Conservation (phyloP, 37 sponge, comb jelly and placozoan species). For the Lycopodina hypogea region DNA sequence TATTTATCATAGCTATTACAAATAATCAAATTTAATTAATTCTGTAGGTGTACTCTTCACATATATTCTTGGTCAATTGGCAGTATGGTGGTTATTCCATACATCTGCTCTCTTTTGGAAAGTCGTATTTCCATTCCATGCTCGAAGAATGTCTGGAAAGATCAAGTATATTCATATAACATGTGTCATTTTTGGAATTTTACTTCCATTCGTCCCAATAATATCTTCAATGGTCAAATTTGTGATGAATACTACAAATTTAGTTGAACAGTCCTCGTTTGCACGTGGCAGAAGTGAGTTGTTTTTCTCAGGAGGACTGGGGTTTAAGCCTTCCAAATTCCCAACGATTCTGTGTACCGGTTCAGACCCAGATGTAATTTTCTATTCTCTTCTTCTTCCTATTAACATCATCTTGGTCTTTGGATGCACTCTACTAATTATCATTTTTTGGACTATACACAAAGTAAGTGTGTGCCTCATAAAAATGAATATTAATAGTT, state of each 20-base stretch:
- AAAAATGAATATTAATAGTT: too few species aligned
- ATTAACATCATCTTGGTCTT: not conserved
- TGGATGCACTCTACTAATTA: not conserved
- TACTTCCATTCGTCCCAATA: not conserved
- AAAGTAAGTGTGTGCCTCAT: too few species aligned
- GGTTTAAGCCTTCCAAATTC: not conserved
- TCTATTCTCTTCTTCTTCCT: not conserved
- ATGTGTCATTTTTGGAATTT: not conserved
- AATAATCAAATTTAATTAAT: too few species aligned
- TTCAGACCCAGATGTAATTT: not conserved
- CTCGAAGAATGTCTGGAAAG: not conserved
- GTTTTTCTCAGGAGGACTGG: not conserved
- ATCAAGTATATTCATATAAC: not conserved
- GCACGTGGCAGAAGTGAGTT: not conserved
- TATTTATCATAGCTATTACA: too few species aligned
- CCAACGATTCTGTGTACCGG: not conserved
- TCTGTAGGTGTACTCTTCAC: too few species aligned
- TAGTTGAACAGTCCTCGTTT: not conserved
- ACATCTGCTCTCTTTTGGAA: not conserved
- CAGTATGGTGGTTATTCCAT: conserved; percentile 1
- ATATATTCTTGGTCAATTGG: too few species aligned
- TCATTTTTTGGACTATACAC: not conserved
- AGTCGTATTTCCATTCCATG: not conserved
- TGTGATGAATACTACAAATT: not conserved
- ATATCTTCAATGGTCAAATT: not conserved